phyloP scores from a whole-genome alignment of 1,140 invertebrate species.

The Cherax destructor region DNA sequence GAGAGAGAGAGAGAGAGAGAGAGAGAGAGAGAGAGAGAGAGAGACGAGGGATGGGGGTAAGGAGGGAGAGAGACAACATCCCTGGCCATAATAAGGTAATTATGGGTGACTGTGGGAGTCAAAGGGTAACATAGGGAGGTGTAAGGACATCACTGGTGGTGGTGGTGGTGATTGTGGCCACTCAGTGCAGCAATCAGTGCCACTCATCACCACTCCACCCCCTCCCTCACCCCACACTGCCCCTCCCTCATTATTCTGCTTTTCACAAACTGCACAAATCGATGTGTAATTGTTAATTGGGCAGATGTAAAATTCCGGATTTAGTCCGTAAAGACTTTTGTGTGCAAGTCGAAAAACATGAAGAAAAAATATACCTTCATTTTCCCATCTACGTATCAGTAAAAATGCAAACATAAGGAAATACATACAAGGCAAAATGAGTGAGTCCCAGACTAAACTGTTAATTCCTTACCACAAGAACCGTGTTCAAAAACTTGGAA shows the following conservation, averaged over 20 bases:
- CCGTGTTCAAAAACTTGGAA: too few species aligned
- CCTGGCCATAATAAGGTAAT: conserved; percentile 13
- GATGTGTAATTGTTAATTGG: conserved; percentile 40
- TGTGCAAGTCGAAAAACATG: too few species aligned
- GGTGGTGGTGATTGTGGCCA: conserved; percentile 8
- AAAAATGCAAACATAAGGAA: too few species aligned
- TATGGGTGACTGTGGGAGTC: neutral
- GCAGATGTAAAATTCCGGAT: neutral
- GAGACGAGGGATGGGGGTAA: neutral
- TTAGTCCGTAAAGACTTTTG: neutral
- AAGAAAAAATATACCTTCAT: too few species aligned
- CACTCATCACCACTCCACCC: neutral
- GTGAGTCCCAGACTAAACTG: too few species aligned
- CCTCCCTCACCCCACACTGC: neutral
- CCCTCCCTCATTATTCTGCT: neutral
- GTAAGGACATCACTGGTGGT: neutral
- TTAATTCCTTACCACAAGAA: too few species aligned
- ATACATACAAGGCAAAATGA: too few species aligned
- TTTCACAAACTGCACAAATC: conserved; percentile 18
- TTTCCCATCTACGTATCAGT: too few species aligned
- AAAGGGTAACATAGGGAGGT: neutral
- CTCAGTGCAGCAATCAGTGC: neutral
- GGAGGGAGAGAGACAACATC: neutral
- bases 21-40: neutral
- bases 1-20: neutral